Percentiles rank a stretch among this genome's conserved stretches.
Evolutionary conservation across 2,797 vertebrate genomes (phyloP).

Genomic region (Schizopygopsis malacanthus): DNA sequence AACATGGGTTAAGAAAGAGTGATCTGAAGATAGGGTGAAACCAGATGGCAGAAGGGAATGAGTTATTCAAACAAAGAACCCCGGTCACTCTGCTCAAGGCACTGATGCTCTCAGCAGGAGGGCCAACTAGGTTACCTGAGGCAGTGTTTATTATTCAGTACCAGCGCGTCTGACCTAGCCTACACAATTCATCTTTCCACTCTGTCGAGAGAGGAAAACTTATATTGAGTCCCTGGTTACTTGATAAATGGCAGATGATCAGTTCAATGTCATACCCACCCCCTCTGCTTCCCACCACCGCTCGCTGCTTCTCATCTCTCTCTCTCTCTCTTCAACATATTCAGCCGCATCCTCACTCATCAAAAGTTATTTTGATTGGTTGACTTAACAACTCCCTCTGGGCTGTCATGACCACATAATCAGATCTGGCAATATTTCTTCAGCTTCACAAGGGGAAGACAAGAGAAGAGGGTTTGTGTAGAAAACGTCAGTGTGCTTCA

Average conservation of each 20-base stretch:
- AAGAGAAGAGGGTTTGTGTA: constrained; percentile 53
- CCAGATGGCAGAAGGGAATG: constrained; percentile 46
- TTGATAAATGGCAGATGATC: constrained; percentile 70
- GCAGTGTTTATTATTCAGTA: constrained; percentile 67
- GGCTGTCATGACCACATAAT: constrained; percentile 66
- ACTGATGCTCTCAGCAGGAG: constrained; percentile 45
- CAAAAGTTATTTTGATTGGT: constrained; percentile 61
- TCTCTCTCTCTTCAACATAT: constrained; percentile 36
- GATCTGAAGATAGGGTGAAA: constrained; percentile 47
- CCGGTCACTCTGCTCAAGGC: constrained; percentile 60
- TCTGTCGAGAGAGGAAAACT: constrained; percentile 65
- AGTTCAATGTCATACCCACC: constrained; percentile 62
- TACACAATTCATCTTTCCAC: constrained; percentile 65
- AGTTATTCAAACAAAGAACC: constrained; percentile 60
- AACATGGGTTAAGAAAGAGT: constrained; percentile 43
- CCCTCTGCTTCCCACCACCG: constrained; percentile 29
- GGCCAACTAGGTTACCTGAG: constrained; percentile 54
- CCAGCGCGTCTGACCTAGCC: constrained; percentile 56
- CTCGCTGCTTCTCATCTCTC: constrained; percentile 22
- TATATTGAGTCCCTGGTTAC: constrained; percentile 65
- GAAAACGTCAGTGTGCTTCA: constrained; percentile 41
- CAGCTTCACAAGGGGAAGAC: constrained; percentile 52
- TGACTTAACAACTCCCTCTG: constrained; percentile 67
- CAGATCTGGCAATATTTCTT: constrained; percentile 64
- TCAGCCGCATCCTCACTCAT: constrained; percentile 54